A percentile compares a stretch with the other conserved stretches of the same genome.
phyloP scores from a whole-genome alignment of 2,888 invertebrate genomes.

The Rhorus exstirpatorius region DNA sequence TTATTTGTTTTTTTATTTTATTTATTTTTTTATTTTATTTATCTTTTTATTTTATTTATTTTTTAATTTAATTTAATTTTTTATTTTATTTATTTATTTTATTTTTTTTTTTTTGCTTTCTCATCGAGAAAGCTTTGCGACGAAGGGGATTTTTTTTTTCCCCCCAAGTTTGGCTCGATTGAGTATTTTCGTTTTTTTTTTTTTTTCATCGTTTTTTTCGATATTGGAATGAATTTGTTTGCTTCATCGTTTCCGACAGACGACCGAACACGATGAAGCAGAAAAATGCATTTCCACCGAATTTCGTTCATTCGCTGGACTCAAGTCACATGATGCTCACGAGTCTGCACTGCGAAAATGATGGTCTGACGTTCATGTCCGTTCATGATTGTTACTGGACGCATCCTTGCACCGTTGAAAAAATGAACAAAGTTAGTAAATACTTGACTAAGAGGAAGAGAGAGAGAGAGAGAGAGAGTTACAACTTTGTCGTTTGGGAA shows the following conservation, averaged over 20 bases:
- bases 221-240: too few species aligned
- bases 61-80: background rate
- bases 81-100: too few species aligned
- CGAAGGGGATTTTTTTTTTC: too few species aligned
- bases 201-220: too few species aligned
- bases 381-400: conserved; percentile 99
- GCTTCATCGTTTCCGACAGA: conserved; percentile 83
- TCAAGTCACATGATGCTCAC: conserved; percentile 99
- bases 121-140: background rate
- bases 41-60: background rate
- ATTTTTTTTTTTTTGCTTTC: background rate
- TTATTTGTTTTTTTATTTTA: too few species aligned
- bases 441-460: background rate
- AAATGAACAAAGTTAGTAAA: conserved; percentile 93
- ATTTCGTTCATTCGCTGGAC: conserved; percentile 99
- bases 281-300: conserved; percentile 99
- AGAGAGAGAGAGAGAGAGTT: background rate
- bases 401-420: conserved; percentile 94
- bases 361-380: conserved; percentile 96
- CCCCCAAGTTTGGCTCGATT: too few species aligned
- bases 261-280: conserved; percentile 95
- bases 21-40: background rate
- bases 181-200: background rate
- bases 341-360: conserved; percentile 93
- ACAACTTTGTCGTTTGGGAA: background rate